Base-by-base conservation (phyloP, 2,797 vertebrate genomes). In the Masticophis lateralis region DNA sequence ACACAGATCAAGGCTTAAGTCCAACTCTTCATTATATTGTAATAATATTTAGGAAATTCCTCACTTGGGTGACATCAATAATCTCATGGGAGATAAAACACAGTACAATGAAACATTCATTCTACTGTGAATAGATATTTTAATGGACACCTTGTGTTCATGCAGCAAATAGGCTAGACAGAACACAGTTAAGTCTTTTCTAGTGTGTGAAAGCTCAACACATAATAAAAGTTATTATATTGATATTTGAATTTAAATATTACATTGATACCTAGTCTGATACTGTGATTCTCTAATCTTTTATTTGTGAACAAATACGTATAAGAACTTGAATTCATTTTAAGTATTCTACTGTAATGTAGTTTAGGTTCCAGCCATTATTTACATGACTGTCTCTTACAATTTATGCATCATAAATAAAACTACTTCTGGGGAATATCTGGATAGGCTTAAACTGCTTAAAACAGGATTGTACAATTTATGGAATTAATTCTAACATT, bases 21-120 rank as follows among this genome's bases (percentile, higher is more conserved):
- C 0, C 0, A 0, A 6, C 92, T 90, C 93, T 86, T 0, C 27
- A 28, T 18, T 0, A 5, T 94, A 13, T 14, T 56, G 2, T 0
- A 0, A 14, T 27, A 92, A 89, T 16, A 56, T 47, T 3, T 0
- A 59, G 0, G 51, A 28, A 90, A 92, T 2, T 74, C 14, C n/a
- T 57, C 0, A 0, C 1, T 28, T 0, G 89, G 1, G 63, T 79
- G 3, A 51, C 1, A 0, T 0, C 1, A 74, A n/a, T 83, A 92
- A 22, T 3, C 53, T 86, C 9, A 12, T 37, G 1, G 4, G 2
- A 92, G 5, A 5, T 55, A 94, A 88, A 88, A 37, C 86, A 94
- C 0, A 91, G 0, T 2, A 94, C 18, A 90, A 61, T 10, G 10
- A 53, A 93, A 13, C 8, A 37, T 47, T 47, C 37, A 20, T 61